These are phyloP conservation scores for Drosophila ambigua DNA, from an alignment of 1,140 invertebrate genomes.

Conservation along the genomic window DNA sequence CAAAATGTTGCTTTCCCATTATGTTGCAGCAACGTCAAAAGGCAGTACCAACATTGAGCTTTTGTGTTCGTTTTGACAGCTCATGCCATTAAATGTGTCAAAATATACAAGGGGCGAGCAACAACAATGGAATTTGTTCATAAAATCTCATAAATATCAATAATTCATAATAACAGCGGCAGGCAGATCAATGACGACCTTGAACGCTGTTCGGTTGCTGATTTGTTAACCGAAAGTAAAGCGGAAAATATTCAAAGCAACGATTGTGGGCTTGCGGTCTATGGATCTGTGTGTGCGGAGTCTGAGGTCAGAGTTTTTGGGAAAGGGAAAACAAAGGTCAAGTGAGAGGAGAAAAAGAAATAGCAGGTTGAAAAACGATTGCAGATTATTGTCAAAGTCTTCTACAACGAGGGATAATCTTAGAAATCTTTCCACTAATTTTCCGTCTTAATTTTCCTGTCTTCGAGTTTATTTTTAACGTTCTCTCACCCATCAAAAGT, in stretches of 20 bases:
- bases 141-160: conserved; percentile 47
- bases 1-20: conserved; percentile 4
- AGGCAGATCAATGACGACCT: conserved; percentile 50
- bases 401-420: neutral
- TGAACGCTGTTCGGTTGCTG: conserved; percentile 10
- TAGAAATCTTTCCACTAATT: neutral
- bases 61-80: conserved; percentile 59
- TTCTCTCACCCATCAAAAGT: neutral
- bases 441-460: no score
- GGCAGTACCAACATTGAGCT: conserved; percentile 35
- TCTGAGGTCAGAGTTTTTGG: conserved; percentile 24
- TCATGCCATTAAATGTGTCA: conserved; percentile 48
- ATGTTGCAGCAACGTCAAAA: conserved; percentile 23
- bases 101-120: conserved; percentile 12
- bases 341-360: neutral
- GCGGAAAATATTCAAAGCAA: conserved; percentile 34
- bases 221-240: conserved; percentile 42
- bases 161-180: conserved; percentile 42
- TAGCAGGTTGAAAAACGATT: neutral
- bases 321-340: conserved; percentile 22
- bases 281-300: neutral
- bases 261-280: conserved; percentile 31
- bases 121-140: conserved; percentile 41
- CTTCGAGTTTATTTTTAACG: neutral
- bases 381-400: neutral